A percentile compares a stretch with the other conserved stretches of the same genome.
phyloP scores from a whole-genome alignment of 2,113 vertebrate species.

The Muntiacus reevesi region DNA sequence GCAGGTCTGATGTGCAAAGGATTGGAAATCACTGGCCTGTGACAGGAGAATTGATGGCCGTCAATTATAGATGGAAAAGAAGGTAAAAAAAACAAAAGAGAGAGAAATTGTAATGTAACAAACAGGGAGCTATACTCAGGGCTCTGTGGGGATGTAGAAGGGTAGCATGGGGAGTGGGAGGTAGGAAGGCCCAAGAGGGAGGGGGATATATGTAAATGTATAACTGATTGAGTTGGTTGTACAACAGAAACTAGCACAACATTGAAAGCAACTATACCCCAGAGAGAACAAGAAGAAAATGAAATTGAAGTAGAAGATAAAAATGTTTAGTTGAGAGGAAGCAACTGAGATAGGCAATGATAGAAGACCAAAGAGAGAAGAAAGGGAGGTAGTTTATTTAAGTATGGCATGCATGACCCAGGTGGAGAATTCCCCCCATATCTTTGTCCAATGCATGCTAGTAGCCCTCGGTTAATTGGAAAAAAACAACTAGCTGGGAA shows the following conservation, averaged over 20 bases:
- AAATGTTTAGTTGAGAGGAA: not conserved
- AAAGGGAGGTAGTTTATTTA: not conserved
- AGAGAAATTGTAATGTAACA: not conserved
- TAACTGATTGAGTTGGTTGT: not conserved
- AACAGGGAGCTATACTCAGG: not conserved
- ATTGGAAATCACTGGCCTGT: not conserved
- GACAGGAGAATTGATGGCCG: not conserved
- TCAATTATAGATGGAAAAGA: not conserved
- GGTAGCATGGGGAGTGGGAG: not conserved
- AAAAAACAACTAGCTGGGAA: not conserved
- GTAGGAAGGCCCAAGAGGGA: not conserved
- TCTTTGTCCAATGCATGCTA: fast-evolving
- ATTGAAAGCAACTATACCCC: not conserved
- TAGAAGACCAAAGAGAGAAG: not conserved
- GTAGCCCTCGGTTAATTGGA: not conserved
- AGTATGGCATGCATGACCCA: fast-evolving
- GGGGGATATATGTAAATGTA: not conserved
- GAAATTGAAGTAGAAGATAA: not conserved
- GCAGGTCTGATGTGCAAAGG: not conserved
- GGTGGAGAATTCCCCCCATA: not conserved
- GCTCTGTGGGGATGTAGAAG: not conserved
- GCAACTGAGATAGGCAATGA: not conserved
- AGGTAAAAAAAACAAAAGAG: not conserved
- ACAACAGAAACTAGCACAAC: not conserved
- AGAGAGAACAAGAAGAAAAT: not conserved